Percentiles rank a stretch among this genome's conserved stretches.
Conservation (phyloP, 2,888 invertebrate species). For the Apomyelois bistriatella region DNA sequence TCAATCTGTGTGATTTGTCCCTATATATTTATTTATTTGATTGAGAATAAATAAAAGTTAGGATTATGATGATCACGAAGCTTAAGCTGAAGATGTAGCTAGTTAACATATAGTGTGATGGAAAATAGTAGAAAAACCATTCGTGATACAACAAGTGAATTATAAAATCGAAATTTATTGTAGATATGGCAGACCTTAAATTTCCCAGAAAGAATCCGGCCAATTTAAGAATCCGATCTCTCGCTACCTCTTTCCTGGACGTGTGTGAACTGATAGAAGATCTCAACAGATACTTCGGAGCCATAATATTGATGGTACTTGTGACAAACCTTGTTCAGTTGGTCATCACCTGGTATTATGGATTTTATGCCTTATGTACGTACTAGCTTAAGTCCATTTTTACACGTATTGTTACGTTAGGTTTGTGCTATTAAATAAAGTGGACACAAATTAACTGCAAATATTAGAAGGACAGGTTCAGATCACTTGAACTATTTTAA, state of each 20-base stretch:
- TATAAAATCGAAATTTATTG: not conserved
- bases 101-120: no score
- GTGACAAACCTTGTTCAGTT: not conserved
- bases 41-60: no score
- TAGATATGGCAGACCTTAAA: not conserved
- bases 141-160: no score
- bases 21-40: no score
- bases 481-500: no score
- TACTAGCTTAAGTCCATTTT: conserved; percentile 21
- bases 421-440: no score
- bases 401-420: not conserved
- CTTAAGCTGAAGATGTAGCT: no score
- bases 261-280: not conserved
- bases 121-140: no score
- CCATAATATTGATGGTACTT: not conserved
- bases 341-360: conserved; percentile 8
- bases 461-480: no score
- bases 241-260: not conserved
- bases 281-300: not conserved
- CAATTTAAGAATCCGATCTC: not conserved
- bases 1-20: no score
- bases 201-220: not conserved
- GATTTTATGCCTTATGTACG: conserved; percentile 7
- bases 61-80: no score
- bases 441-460: no score